Evolutionary conservation across 2,888 invertebrate genomes (phyloP).

Genomic region (Phortica magna): DNA sequence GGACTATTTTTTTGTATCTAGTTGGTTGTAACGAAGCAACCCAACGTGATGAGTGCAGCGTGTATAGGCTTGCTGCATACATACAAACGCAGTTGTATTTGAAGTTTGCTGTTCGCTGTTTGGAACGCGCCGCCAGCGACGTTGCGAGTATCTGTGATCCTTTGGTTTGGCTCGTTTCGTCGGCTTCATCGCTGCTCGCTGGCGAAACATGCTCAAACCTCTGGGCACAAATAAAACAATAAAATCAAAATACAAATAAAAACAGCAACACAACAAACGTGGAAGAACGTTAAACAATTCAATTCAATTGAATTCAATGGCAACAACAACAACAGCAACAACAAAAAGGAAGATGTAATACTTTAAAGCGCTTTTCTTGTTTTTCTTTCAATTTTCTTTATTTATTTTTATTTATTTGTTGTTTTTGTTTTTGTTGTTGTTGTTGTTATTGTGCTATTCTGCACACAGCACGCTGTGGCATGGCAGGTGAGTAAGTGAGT

Average conservation of each 20-base stretch:
- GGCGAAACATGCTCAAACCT: not conserved
- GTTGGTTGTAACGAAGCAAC: too few relatives aligned
- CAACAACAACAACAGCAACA: not conserved
- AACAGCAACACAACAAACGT: slow-evolving; percentile 40
- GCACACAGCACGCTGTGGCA: not conserved
- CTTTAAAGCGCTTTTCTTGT: not conserved
- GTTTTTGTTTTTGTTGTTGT: too few relatives aligned
- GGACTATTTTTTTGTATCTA: too few relatives aligned
- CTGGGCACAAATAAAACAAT: slow-evolving; percentile 41
- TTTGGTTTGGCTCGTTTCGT: not conserved
- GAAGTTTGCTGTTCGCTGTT: not conserved
- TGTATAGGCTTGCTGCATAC: too few relatives aligned
- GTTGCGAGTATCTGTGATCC: not conserved
- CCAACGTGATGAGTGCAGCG: too few relatives aligned
- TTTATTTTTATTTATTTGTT: not conserved
- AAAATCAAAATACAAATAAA: slow-evolving; percentile 36
- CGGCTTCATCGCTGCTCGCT: not conserved
- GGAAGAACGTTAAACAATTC: slow-evolving; percentile 64
- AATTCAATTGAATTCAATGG: slow-evolving; percentile 54
- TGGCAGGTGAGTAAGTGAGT: not conserved
- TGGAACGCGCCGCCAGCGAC: not conserved
- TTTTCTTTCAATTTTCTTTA: not conserved
- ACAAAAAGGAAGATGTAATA: not conserved
- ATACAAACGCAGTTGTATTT: not conserved
- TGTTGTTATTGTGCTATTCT: too few relatives aligned